These are phyloP conservation scores for Caretta caretta DNA, from an alignment of 2,113 vertebrate genomes.

Conservation along the genomic window DNA sequence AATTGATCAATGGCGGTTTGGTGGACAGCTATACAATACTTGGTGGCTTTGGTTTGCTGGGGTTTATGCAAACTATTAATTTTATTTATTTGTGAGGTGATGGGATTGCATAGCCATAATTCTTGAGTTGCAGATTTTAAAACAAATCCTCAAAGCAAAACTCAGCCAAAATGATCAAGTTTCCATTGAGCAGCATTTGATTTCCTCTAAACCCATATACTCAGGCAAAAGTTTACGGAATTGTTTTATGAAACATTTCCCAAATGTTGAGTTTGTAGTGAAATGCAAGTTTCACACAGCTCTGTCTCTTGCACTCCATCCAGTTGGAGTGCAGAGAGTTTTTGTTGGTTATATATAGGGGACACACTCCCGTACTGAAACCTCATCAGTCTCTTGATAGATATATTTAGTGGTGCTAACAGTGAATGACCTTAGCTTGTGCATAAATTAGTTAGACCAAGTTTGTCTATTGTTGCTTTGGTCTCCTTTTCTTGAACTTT, in stretches of 20 bases:
- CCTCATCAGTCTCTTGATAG: background rate
- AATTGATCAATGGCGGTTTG: background rate
- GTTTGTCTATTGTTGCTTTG: background rate
- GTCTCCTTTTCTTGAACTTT: background rate
- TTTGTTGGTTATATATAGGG: background rate
- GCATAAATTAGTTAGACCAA: rapidly evolving
- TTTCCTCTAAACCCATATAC: rapidly evolving
- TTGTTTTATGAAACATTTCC: background rate
- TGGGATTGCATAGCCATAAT: background rate
- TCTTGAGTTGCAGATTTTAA: background rate
- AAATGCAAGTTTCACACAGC: background rate
- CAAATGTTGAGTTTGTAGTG: background rate
- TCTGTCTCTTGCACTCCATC: background rate
- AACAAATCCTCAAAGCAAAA: background rate
- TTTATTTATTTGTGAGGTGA: background rate
- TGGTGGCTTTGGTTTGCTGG: background rate
- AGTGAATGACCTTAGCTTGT: background rate
- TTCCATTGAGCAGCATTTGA: background rate
- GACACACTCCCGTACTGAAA: background rate
- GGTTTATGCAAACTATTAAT: background rate
- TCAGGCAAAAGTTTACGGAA: background rate
- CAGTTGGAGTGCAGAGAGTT: background rate
- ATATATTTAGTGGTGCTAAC: background rate
- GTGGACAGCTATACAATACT: background rate
- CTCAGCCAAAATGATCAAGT: background rate